These are phyloP conservation scores for Chironomus riparius DNA, from an alignment of 2,888 invertebrate species.

Conservation along the genomic window DNA sequence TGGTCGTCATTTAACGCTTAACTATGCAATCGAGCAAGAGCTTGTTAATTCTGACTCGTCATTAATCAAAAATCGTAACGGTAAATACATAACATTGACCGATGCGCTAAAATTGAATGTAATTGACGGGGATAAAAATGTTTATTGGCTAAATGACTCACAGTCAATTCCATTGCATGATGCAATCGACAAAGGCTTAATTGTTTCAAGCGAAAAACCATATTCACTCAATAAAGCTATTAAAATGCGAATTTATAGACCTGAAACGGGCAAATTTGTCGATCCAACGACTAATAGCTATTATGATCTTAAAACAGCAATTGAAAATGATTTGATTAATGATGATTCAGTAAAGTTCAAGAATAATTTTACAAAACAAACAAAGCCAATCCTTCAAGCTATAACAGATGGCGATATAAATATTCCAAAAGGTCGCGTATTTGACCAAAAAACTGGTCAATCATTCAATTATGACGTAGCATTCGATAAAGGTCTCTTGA, in stretches of 20 bases:
- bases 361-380: conserved; percentile 59
- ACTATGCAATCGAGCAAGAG: conserved; percentile 64
- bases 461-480: conserved; percentile 69
- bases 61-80: conserved; percentile 60
- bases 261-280: conserved; percentile 71
- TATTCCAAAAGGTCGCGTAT: conserved; percentile 60
- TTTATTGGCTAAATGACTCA: conserved; percentile 54
- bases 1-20: conserved; percentile 61
- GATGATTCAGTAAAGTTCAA: conserved; percentile 66
- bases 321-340: conserved; percentile 62
- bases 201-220: conserved; percentile 64
- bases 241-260: conserved; percentile 62
- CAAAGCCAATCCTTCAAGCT: conserved; percentile 59
- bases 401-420: conserved; percentile 74
- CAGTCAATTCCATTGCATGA: conserved; percentile 60
- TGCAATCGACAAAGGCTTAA: conserved; percentile 63
- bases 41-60: conserved; percentile 68
- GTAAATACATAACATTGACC: conserved; percentile 60
- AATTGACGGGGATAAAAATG: conserved; percentile 48
- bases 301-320: conserved; percentile 61
- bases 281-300: conserved; percentile 69
- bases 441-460: conserved; percentile 70
- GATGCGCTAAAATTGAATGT: conserved; percentile 61
- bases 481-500: conserved; percentile 63
- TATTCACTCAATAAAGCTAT: conserved; percentile 69